Base-by-base conservation (phyloP, 2,888 invertebrate species). In the Trachelus troglodyta region DNA sequence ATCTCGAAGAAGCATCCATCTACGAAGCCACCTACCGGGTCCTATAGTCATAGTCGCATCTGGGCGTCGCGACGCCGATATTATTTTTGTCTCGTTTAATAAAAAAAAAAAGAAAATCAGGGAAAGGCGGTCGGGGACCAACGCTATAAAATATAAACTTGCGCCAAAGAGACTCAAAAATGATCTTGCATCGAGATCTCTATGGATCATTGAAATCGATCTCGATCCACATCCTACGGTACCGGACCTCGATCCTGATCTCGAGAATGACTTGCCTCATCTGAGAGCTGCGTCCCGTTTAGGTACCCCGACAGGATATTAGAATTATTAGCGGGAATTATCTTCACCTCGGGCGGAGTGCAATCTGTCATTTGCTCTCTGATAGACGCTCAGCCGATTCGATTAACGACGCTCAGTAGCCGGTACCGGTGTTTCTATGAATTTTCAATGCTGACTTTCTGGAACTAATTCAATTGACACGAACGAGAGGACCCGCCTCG, bases 221-320 rank as follows among this genome's bases (percentile, higher is more conserved):
- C 83, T 79, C 80, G 80, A 78, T 76, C 69, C 37, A 11, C 23
- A 56, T 34, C 1, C 34, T 30, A 71, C 30, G 3, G 23, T 30
- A 71, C 30, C 11, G 23, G 11, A 34, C 30, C 71, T 34, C 30
- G 71, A 71, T 33, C 71, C 23, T 34, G 74, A 74, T 74, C 74
- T 33, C 9, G 74, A 23, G 35, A 23, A n/a, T n/a, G 23, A 9
- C 35, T 74, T 35, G 9, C 6, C 6, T 1, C 56, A 23, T 56
- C 23, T 2, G 0, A 9, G 9, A 56, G 1, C 9, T 9, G 56
- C 9, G 9, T 23, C 56, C 23, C 56, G 23, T 9, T 56, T 23
- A 23, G 56, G 6, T 15, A 23, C 2, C 56, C 23, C 2, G 23
- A 23, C 31, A 3, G 31, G 71, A 33, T 71, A 71, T 71, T 71